Evolutionary conservation across 2,113 vertebrate genomes (phyloP).

Genomic region (Sander vitreus): DNA sequence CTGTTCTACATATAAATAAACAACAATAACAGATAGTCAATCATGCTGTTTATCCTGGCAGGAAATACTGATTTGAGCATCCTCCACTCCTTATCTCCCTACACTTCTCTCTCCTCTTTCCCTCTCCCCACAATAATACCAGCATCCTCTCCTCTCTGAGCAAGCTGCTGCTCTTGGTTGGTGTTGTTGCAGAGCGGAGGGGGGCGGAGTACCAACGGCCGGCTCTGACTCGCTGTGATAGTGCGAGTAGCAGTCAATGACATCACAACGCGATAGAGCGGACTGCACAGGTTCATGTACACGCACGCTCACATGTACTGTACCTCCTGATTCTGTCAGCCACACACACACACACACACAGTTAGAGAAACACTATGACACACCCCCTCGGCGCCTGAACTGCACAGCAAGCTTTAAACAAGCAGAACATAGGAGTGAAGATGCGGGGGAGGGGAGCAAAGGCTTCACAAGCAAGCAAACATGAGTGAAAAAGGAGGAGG

Average conservation of each 20-base stretch:
- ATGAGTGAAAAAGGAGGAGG: slow-evolving; percentile 57
- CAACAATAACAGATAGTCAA: slow-evolving; percentile 45
- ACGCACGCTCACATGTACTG: slow-evolving; percentile 1
- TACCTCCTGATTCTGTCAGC: slow-evolving; percentile 7
- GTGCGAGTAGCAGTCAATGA: slow-evolving; percentile 76
- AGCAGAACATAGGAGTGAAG: slow-evolving; percentile 56
- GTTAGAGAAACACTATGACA: neutral
- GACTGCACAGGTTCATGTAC: slow-evolving; percentile 13
- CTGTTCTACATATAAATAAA: slow-evolving; percentile 56
- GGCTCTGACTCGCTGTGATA: slow-evolving; percentile 72
- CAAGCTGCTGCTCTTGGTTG: slow-evolving; percentile 64
- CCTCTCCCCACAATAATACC: slow-evolving; percentile 33
- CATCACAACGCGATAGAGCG: slow-evolving; percentile 65
- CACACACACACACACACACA: slow-evolving; percentile 2
- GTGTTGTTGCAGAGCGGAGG: slow-evolving; percentile 59
- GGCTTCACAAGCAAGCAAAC: slow-evolving; percentile 48
- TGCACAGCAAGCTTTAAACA: slow-evolving; percentile 80
- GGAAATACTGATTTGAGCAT: slow-evolving; percentile 42
- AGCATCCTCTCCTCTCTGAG: slow-evolving; percentile 64
- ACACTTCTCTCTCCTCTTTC: slow-evolving; percentile 18
- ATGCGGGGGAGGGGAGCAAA: slow-evolving; percentile 73
- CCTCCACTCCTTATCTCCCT: slow-evolving; percentile 19
- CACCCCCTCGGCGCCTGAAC: slow-evolving; percentile 41
- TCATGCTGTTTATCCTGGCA: slow-evolving; percentile 61
- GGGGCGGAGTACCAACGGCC: slow-evolving; percentile 64